A percentile compares a stretch with the other conserved stretches of the same genome.
These are phyloP conservation scores for Origma solitaria DNA, from an alignment of 2,113 vertebrate genomes.

Conservation along the genomic window DNA sequence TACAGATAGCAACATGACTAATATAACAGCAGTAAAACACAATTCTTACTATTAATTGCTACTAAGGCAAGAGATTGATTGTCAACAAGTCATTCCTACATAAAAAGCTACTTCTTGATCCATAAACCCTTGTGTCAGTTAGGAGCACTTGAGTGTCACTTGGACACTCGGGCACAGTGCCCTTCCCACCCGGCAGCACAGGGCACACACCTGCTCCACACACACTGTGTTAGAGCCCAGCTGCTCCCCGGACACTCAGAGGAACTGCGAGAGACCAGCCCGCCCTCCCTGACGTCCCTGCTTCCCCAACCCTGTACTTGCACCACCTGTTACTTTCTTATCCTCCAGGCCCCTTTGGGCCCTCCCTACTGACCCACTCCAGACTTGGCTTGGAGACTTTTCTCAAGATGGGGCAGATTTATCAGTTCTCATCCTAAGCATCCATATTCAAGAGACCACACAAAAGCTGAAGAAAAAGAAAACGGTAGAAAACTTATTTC, in stretches of 20 bases:
- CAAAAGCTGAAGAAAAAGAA: neutral
- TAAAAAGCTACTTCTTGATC: neutral
- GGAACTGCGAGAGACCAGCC: rapidly evolving
- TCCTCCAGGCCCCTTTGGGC: neutral
- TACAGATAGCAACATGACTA: neutral
- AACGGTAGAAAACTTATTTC: neutral
- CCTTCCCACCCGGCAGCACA: rapidly evolving
- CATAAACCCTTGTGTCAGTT: rapidly evolving
- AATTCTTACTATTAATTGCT: neutral
- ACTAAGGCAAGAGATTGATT: neutral
- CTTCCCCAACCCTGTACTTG: rapidly evolving
- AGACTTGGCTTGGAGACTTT: neutral
- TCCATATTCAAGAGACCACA: neutral
- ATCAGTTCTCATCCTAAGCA: rapidly evolving
- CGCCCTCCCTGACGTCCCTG: rapidly evolving
- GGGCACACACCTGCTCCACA: neutral
- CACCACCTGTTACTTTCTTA: neutral
- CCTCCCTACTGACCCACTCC: rapidly evolving
- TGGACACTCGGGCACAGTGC: rapidly evolving
- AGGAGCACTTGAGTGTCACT: rapidly evolving
- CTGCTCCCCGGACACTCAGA: rapidly evolving
- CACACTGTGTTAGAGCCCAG: neutral
- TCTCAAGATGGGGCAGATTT: rapidly evolving
- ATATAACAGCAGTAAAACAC: neutral
- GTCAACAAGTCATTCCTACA: neutral